Percentiles rank a stretch among this genome's conserved stretches.
phyloP scores from a whole-genome alignment of 2,113 vertebrate genomes.

The Calyptomena viridis region DNA sequence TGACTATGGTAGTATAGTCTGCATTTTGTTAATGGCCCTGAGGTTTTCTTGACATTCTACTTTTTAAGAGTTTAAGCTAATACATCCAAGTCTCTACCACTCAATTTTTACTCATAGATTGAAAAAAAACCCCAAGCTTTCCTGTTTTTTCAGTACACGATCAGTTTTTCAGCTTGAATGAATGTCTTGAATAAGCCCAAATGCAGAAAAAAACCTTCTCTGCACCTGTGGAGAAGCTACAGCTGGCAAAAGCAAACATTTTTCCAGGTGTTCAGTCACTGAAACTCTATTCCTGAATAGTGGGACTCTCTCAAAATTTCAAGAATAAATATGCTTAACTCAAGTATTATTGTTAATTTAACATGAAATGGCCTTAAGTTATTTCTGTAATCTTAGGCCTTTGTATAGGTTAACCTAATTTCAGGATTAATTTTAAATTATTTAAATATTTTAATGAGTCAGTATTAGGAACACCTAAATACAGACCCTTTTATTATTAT shows the following conservation, averaged over 20 bases:
- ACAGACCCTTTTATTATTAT: not conserved
- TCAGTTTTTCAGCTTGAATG: not conserved
- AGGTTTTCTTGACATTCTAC: not conserved
- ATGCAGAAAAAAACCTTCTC: not conserved
- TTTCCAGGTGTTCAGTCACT: constrained; percentile 7
- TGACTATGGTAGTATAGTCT: not conserved
- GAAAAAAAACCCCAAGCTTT: not conserved
- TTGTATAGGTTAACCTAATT: not conserved
- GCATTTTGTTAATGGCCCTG: not conserved
- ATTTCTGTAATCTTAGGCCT: not conserved
- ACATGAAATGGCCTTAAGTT: not conserved
- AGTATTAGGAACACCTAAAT: not conserved
- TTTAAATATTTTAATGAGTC: not conserved
- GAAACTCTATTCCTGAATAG: not conserved
- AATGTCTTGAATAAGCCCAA: not conserved
- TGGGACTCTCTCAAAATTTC: not conserved
- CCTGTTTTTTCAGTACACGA: not conserved
- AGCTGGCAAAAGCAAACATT: constrained; percentile 48
- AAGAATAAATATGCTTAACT: not conserved
- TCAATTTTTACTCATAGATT: not conserved
- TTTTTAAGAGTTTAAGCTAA: not conserved
- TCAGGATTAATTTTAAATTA: not conserved
- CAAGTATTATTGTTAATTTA: constrained; percentile 22
- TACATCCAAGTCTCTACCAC: not conserved
- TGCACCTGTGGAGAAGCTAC: constrained; percentile 41